Conservation (phyloP, 2,113 vertebrate genomes). For the Poeciliopsis turrubarensis region DNA sequence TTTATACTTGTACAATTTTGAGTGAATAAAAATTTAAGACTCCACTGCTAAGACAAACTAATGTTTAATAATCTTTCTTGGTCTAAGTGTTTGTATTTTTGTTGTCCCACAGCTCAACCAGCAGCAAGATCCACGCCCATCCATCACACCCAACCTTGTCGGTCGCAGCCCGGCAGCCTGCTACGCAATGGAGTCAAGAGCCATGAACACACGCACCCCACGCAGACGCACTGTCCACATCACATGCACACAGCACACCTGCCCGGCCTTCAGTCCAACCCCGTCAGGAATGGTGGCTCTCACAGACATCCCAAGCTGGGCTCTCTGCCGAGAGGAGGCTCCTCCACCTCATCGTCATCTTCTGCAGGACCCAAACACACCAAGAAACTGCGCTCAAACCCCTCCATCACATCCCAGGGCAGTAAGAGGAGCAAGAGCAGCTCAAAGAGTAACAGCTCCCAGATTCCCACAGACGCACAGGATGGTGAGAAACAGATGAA, state of each 20-base stretch:
- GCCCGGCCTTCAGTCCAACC: slow-evolving; percentile 53
- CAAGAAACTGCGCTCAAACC: slow-evolving; percentile 87
- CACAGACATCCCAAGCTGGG: slow-evolving; percentile 73
- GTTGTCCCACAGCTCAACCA: slow-evolving; percentile 76
- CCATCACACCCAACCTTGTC: slow-evolving; percentile 62
- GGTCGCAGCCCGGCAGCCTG: slow-evolving; percentile 64
- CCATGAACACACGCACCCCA: slow-evolving; percentile 53
- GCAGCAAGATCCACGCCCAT: slow-evolving; percentile 69
- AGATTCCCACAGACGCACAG: slow-evolving; percentile 91
- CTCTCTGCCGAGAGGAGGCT: slow-evolving; percentile 72
- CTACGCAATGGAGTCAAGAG: slow-evolving; percentile 81
- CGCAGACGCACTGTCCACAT: slow-evolving; percentile 62
- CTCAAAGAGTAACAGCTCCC: slow-evolving; percentile 88
- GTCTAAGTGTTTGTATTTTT: slow-evolving; percentile 19
- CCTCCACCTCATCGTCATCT: slow-evolving; percentile 77
- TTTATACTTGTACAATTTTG: too few relatives aligned
- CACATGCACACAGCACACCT: slow-evolving; percentile 56
- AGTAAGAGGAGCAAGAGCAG: slow-evolving; percentile 93
- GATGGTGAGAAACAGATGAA: slow-evolving; percentile 82
- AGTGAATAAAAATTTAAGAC: too few relatives aligned
- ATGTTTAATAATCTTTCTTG: not conserved
- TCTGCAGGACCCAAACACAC: slow-evolving; percentile 76
- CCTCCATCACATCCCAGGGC: slow-evolving; percentile 91
- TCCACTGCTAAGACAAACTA: too few relatives aligned
- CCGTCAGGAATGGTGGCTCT: slow-evolving; percentile 67